Percentiles rank a stretch among this genome's conserved stretches.
These are phyloP conservation scores for Pantherophis vulpinus DNA, from an alignment of 2,797 vertebrate species.

Conservation along the genomic window DNA sequence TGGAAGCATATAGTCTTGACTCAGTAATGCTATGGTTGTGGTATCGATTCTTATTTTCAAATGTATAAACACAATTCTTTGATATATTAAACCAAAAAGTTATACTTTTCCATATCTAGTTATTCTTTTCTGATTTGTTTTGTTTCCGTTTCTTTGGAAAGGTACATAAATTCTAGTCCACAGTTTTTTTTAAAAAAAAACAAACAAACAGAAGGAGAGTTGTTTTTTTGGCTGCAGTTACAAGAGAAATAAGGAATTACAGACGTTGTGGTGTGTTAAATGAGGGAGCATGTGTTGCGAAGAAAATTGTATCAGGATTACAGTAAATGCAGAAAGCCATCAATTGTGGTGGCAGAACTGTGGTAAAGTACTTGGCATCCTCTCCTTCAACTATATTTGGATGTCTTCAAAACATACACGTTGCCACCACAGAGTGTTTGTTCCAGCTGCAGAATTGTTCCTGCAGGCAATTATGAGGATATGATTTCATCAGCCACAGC, in stretches of 20 bases:
- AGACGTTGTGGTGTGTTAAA: neutral
- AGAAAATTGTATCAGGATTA: constrained; percentile 12
- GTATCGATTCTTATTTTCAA: neutral
- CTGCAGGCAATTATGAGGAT: neutral
- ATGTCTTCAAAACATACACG: constrained; percentile 5
- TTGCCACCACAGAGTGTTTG: neutral
- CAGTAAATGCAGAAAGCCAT: constrained; percentile 22
- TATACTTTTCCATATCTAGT: neutral
- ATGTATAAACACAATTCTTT: neutral
- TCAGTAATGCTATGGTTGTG: neutral
- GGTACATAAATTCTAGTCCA: neutral
- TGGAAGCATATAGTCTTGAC: neutral
- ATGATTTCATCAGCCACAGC: constrained; percentile 21
- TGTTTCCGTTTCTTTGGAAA: constrained; percentile 5
- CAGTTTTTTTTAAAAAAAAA: neutral
- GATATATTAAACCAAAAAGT: neutral
- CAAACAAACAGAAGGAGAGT: constrained; percentile 26
- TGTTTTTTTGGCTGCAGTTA: neutral
- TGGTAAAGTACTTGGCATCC: neutral
- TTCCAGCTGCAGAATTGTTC: neutral
- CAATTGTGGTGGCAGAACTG: constrained; percentile 2
- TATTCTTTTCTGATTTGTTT: neutral
- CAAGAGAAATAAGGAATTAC: neutral
- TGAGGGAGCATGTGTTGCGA: neutral
- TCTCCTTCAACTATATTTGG: constrained; percentile 8